Percentiles rank a stretch among this genome's conserved stretches.
Conservation (phyloP, 2,113 vertebrate genomes). For the Cottus gobio region DNA sequence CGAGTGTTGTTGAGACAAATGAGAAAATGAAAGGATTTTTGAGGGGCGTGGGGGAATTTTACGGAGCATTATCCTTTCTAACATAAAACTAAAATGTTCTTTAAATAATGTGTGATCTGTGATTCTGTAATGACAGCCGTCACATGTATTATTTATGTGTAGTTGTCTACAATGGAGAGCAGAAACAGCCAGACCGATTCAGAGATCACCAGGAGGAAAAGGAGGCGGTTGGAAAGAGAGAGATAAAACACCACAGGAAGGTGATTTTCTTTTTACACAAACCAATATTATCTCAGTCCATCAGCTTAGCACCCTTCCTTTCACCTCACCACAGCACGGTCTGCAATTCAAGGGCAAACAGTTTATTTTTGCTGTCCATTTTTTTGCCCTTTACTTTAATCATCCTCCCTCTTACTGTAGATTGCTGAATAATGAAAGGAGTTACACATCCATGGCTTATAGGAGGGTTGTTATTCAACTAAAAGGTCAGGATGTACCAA, state of each 20-base stretch:
- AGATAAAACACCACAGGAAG: not conserved
- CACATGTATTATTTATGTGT: not conserved
- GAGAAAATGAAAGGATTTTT: not conserved
- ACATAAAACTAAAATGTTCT: not conserved
- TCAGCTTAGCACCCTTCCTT: conserved; percentile 49
- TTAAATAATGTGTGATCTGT: not conserved
- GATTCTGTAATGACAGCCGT: not conserved
- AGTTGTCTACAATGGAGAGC: not conserved
- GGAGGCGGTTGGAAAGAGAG: not conserved
- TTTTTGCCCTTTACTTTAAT: conserved; percentile 75
- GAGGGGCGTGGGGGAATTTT: not conserved
- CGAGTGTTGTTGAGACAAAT: not conserved
- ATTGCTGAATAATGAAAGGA: conserved; percentile 68
- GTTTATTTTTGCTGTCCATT: conserved; percentile 64
- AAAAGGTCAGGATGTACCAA: conserved; percentile 67
- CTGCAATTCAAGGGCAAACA: conserved; percentile 70
- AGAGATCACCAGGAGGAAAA: not conserved
- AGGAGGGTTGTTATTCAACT: conserved; percentile 40
- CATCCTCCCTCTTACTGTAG: conserved; percentile 59
- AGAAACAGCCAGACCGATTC: not conserved
- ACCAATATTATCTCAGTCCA: conserved; percentile 62
- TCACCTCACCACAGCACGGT: conserved; percentile 35
- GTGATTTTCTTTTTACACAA: not conserved
- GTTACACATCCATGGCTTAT: conserved; percentile 32
- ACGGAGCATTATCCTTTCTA: not conserved